Evolutionary conservation across 2,113 vertebrate genomes (phyloP).

Genomic region (Meleagris gallopavo): DNA sequence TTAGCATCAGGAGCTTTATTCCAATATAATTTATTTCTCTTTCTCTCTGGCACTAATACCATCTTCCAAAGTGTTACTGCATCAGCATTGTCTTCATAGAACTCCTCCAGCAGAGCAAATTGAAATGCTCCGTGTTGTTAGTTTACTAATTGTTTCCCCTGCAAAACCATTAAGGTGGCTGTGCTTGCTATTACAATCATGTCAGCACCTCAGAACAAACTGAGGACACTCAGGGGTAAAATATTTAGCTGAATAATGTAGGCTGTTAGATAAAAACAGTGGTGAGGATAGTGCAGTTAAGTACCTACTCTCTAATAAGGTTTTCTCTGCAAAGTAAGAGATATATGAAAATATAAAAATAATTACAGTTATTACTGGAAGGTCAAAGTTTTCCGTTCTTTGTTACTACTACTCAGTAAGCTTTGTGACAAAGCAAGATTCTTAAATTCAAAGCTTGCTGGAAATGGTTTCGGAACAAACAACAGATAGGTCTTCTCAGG

Average conservation of each 20-base stretch:
- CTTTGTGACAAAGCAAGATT: background rate
- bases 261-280: conserved; percentile 3
- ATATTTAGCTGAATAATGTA: conserved; percentile 2
- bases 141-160: conserved; percentile 30
- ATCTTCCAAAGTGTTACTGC: background rate
- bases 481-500: background rate
- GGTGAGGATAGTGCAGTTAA: background rate
- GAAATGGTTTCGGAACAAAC: background rate
- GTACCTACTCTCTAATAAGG: background rate
- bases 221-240: conserved; percentile 4
- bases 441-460: fast-evolving
- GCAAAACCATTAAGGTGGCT: background rate
- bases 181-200: background rate
- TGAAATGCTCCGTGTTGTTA: background rate
- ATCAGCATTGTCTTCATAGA: background rate
- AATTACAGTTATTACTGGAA: background rate
- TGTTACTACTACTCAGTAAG: background rate
- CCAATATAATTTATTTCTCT: no score
- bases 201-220: conserved; percentile 17
- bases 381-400: background rate
- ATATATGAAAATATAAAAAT: background rate
- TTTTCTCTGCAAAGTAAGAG: background rate
- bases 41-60: background rate
- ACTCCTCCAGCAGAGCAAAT: conserved; percentile 8
- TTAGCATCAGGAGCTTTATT: background rate